Evolutionary conservation across 2,797 vertebrate species (phyloP).

Genomic region (Chiloscyllium punctatum): DNA sequence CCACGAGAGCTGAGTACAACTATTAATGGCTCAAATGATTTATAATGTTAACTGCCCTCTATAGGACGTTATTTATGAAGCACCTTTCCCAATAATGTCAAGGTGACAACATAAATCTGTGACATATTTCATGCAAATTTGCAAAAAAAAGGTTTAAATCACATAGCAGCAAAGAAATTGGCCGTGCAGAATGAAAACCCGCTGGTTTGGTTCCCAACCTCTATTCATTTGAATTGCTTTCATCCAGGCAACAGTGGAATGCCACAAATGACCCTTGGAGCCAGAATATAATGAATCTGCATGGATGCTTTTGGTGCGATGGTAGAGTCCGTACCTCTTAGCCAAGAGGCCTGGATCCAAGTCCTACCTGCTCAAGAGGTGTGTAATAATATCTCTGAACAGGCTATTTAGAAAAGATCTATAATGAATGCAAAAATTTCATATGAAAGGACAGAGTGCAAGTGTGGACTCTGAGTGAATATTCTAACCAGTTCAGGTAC

Average conservation of each 20-base stretch:
- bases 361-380: no score
- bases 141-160: neutral
- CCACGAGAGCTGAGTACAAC: neutral
- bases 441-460: neutral
- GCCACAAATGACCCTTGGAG: neutral
- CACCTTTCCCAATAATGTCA: neutral
- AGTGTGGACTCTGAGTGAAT: neutral
- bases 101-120: neutral
- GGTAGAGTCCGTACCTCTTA: no score
- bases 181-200: neutral
- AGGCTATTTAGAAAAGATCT: no score
- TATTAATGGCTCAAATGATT: neutral
- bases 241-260: neutral
- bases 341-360: no score
- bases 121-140: neutral
- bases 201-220: neutral
- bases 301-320: neutral
- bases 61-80: neutral
- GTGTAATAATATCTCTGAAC: no score
- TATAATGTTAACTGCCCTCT: neutral
- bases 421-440: no score
- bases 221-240: neutral
- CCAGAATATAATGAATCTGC: neutral
- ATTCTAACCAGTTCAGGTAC: neutral
- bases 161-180: neutral